phyloP scores from a whole-genome alignment of 2,888 invertebrate genomes.

The Pristionchus exspectatus region DNA sequence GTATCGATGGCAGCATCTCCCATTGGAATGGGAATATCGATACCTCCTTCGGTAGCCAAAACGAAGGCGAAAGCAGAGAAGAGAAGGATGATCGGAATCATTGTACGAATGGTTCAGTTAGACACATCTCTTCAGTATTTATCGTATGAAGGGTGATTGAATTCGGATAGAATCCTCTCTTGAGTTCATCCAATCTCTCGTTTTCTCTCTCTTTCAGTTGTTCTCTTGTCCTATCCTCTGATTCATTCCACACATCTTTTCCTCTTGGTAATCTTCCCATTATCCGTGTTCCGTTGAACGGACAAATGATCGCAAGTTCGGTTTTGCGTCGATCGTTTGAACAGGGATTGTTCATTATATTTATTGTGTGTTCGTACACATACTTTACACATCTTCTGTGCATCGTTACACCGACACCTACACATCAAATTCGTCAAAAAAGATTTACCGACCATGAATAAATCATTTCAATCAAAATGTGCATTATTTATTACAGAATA shows the following conservation, averaged over 20 bases:
- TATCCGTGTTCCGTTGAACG: not conserved
- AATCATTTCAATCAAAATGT: not conserved
- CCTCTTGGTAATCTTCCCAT: not conserved
- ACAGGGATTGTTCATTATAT: not conserved
- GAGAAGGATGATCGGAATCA: not conserved
- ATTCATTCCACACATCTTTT: not conserved
- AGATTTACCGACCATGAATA: not conserved
- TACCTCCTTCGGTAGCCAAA: not conserved
- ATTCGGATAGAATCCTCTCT: not conserved
- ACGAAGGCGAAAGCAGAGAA: not conserved
- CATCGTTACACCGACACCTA: not conserved
- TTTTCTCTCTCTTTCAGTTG: not conserved
- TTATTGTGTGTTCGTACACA: not conserved
- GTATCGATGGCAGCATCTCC: not conserved
- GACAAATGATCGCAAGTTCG: not conserved
- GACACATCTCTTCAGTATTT: constrained; percentile 1
- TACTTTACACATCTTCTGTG: not conserved
- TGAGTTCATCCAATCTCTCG: not conserved
- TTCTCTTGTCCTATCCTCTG: not conserved
- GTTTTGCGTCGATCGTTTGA: not conserved
- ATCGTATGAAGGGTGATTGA: not conserved
- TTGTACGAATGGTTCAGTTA: constrained; percentile 5
- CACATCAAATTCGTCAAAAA: not conserved
- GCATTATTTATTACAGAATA: not conserved
- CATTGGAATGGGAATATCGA: not conserved